Evolutionary conservation across 2,797 vertebrate species (phyloP), one percentile per base, ranked within the genome.

Genomic region (Petrocephalus sullivani): DNA sequence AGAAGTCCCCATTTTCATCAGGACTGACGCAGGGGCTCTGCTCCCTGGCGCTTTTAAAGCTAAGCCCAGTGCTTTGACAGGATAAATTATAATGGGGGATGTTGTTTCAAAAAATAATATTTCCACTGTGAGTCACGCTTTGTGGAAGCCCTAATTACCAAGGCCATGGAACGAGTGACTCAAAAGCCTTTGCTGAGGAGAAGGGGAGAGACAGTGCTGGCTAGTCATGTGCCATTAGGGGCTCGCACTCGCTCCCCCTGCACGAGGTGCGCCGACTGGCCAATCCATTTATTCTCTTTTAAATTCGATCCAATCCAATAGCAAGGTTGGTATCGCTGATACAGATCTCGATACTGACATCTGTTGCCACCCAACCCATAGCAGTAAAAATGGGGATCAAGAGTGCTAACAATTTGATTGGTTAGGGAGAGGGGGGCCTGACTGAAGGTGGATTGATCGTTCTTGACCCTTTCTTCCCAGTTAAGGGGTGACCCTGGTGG

Each of bases 101-200:
- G 46, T 58, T 87, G 64, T 87, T 64, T 67, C 19, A 64, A 64
- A 49, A 87, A 49, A 51, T 37, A 67, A 87, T 6, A 67, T 83
- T 83, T 83, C 81, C 51, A 51, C 37, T 64, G 85, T 51, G 85
- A 61, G 58, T 19, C 16, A 28, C 1, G 19, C 37, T 64, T 58
- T 67, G 57, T 16, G 85, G 85, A 64, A 87, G 85, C 37, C 85
- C 57, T 87, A 87, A 87, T 87, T 87, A 87, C 19, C 58, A 64
- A 56, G 57, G 64, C 57, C 54, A 4, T 41, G n/a, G 41, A 64
- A 58, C n/a, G 37, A 64, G 57, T n/a, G n/a, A 64, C 14, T 7
- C 21, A 87, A 49, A 41, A 87, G 41, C 33, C 57, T 64, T 49
- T 37, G 8, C 19, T 2, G 85, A 14, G 60, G 16, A 21, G 37